phyloP scores from a whole-genome alignment of 2,113 vertebrate genomes.

The Pseudorhombus dupliciocellatus region DNA sequence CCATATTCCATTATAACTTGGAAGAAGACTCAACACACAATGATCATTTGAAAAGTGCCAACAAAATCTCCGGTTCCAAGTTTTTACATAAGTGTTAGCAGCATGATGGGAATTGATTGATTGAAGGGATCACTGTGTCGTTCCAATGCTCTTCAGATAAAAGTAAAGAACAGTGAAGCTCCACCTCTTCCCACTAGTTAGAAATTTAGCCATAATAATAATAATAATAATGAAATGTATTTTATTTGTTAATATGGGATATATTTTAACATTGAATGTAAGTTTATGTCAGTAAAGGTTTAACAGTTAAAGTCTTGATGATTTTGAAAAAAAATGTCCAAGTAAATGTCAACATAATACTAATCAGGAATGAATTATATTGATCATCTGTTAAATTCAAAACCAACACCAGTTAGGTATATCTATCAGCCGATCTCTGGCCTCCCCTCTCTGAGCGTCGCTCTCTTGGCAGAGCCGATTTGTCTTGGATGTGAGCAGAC shows the following conservation, averaged over 20 bases:
- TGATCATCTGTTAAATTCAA: constrained; percentile 5
- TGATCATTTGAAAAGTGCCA: neutral
- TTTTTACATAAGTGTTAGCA: neutral
- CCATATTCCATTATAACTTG: neutral
- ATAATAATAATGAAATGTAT: neutral
- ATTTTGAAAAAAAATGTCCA: neutral
- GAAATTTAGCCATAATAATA: neutral
- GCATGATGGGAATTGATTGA: neutral
- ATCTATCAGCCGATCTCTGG: constrained; percentile 9
- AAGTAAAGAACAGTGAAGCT: too few species aligned
- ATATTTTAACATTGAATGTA: too few species aligned
- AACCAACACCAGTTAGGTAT: neutral
- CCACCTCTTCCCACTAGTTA: too few species aligned
- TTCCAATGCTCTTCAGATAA: too few species aligned
- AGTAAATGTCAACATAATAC: neutral
- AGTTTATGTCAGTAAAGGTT: too few species aligned
- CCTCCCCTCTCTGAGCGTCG: constrained; percentile 14
- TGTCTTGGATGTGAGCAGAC: constrained; percentile 38
- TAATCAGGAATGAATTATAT: constrained; percentile 8
- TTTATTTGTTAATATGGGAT: too few species aligned
- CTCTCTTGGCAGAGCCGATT: constrained; percentile 27
- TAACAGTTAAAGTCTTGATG: too few species aligned
- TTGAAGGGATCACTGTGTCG: too few species aligned
- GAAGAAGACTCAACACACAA: neutral
- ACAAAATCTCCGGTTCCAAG: neutral